phyloP scores from a whole-genome alignment of 2,113 vertebrate genomes.

The Otolemur garnettii region DNA sequence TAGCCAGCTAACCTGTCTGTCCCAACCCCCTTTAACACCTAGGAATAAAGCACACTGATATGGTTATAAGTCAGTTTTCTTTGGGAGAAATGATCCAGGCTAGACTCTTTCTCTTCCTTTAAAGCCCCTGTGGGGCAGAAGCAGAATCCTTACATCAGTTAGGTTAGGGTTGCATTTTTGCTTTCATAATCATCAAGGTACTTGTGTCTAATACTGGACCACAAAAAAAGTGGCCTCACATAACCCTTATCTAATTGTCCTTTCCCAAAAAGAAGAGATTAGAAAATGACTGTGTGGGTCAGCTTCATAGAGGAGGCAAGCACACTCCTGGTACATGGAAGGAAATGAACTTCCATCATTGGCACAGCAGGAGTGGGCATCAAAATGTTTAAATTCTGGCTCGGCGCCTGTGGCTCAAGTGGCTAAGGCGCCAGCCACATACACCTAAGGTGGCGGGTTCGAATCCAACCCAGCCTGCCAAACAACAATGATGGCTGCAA shows the following conservation, averaged over 20 bases:
- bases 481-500: no score
- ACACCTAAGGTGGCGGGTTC: no score
- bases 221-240: not conserved
- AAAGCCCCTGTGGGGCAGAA: not conserved
- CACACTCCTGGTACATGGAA: not conserved
- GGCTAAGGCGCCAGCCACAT: no score
- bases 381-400: not conserved
- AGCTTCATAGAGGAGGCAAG: not conserved
- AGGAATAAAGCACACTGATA: not conserved
- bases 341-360: rapidly evolving
- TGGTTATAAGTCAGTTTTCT: not conserved
- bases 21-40: not conserved
- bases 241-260: not conserved
- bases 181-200: conserved; percentile 10
- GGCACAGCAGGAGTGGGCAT: not conserved
- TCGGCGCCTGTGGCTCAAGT: no score
- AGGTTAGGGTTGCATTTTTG: not conserved
- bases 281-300: not conserved
- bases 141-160: not conserved
- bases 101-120: not conserved
- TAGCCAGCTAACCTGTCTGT: not conserved
- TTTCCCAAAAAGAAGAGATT: not conserved
- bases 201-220: not conserved
- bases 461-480: no score
- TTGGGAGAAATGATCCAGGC: not conserved